Evolutionary conservation across 1,140 invertebrate genomes (phyloP).

Genomic region (Ruditapes philippinarum): DNA sequence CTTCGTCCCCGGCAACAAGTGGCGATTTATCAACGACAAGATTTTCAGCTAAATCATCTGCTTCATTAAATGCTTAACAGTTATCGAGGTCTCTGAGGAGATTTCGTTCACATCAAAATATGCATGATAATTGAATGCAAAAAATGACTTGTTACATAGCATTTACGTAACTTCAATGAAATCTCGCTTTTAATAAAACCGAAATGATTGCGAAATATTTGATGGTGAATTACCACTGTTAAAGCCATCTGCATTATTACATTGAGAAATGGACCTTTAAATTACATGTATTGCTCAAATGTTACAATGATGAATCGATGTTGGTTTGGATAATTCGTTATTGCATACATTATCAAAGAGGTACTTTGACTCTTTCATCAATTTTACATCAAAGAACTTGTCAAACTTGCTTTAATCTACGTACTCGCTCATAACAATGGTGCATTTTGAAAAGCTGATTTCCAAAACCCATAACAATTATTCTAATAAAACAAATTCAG

Average conservation of each 20-base stretch:
- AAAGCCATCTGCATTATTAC: not conserved
- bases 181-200: slow-evolving; percentile 13
- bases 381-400: no score
- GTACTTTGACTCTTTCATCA: no score
- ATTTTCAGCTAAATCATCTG: not conserved
- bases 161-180: slow-evolving; percentile 6
- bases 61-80: not conserved
- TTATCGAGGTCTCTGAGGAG: not conserved
- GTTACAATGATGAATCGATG: no score
- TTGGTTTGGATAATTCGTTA: no score
- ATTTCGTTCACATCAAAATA: not conserved
- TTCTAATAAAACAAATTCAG: no score
- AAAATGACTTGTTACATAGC: not conserved
- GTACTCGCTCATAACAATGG: no score
- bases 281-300: no score
- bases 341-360: no score
- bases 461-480: no score
- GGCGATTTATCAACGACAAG: not conserved
- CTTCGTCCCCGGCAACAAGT: not conserved
- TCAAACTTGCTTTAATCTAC: no score
- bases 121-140: not conserved
- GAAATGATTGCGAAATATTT: not conserved
- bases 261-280: no score
- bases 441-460: no score
- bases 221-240: not conserved